phyloP scores from a whole-genome alignment of 2,113 vertebrate species.

The Tretioscincus oriximinensis region DNA sequence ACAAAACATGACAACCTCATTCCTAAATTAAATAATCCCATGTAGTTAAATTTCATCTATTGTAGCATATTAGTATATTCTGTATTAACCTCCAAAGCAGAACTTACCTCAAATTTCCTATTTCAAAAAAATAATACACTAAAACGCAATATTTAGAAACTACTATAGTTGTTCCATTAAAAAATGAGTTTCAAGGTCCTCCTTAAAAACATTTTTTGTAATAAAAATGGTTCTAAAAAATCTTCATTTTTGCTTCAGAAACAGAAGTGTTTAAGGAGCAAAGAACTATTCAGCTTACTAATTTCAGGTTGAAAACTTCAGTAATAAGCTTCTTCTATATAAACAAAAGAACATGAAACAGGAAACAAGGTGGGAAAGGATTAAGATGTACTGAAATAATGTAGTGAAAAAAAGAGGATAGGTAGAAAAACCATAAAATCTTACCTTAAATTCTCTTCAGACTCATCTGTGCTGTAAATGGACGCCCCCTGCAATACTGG shows the following conservation, averaged over 20 bases:
- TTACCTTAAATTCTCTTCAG: constrained; percentile 96
- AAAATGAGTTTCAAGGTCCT: constrained; percentile 63
- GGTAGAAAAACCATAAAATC: constrained; percentile 72
- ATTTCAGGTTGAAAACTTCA: constrained; percentile 51
- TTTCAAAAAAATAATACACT: constrained; percentile 74
- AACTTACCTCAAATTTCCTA: constrained; percentile 83
- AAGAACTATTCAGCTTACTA: constrained; percentile 46
- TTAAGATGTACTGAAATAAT: constrained; percentile 51
- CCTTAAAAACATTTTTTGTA: constrained; percentile 43
- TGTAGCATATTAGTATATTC: constrained; percentile 48
- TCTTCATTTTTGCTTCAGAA: not conserved
- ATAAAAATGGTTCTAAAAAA: constrained; percentile 35
- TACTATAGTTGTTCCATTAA: constrained; percentile 78
- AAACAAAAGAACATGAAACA: constrained; percentile 56
- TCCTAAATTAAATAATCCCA: constrained; percentile 40
- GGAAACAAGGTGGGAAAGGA: constrained; percentile 58
- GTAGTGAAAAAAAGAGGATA: constrained; percentile 69
- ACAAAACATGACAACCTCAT: constrained; percentile 23
- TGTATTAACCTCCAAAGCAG: constrained; percentile 46
- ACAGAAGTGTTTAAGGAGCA: constrained; percentile 52
- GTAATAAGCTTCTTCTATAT: constrained; percentile 48
- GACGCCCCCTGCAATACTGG: constrained; percentile 93
- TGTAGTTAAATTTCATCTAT: constrained; percentile 29
- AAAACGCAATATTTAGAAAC: constrained; percentile 79
- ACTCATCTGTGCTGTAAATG: constrained; percentile 97